These are phyloP conservation scores for Notothenia coriiceps DNA, from an alignment of 2,113 vertebrate species.

Conservation along the genomic window DNA sequence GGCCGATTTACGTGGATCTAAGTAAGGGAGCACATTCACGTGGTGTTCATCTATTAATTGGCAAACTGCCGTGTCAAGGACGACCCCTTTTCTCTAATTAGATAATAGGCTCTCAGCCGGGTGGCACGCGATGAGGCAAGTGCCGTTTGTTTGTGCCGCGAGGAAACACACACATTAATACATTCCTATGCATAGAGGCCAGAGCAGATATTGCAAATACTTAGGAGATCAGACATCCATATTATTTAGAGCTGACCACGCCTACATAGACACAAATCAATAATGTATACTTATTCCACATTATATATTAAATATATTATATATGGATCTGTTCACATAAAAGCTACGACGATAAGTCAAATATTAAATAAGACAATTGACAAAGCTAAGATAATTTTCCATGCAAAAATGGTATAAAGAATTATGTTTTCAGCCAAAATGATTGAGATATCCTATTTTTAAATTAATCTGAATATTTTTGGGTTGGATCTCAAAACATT, in stretches of 20 bases:
- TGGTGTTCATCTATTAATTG: conserved; percentile 75
- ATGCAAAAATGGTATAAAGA: too few relatives aligned
- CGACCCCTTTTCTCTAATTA: conserved; percentile 71
- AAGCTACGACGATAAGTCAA: too few relatives aligned
- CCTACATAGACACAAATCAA: not conserved
- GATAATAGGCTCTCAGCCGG: conserved; percentile 76
- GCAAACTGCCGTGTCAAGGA: conserved; percentile 43
- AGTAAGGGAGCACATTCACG: conserved; percentile 70
- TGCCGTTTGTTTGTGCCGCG: not conserved
- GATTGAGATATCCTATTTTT: too few relatives aligned
- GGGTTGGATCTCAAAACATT: too few relatives aligned
- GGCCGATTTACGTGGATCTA: conserved; percentile 32
- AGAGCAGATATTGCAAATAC: not conserved
- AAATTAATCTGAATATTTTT: too few relatives aligned
- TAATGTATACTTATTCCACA: not conserved
- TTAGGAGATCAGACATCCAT: not conserved
- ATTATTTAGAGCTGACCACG: not conserved
- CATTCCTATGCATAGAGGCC: not conserved
- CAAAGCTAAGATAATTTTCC: too few relatives aligned
- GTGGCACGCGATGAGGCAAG: not conserved
- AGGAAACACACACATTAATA: not conserved
- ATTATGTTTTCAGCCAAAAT: too few relatives aligned
- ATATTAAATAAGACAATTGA: too few relatives aligned
- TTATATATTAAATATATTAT: not conserved
- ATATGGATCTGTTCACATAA: too few relatives aligned